Evolutionary conservation across 2,888 invertebrate genomes (phyloP).

Genomic region (Sycophila texana): DNA sequence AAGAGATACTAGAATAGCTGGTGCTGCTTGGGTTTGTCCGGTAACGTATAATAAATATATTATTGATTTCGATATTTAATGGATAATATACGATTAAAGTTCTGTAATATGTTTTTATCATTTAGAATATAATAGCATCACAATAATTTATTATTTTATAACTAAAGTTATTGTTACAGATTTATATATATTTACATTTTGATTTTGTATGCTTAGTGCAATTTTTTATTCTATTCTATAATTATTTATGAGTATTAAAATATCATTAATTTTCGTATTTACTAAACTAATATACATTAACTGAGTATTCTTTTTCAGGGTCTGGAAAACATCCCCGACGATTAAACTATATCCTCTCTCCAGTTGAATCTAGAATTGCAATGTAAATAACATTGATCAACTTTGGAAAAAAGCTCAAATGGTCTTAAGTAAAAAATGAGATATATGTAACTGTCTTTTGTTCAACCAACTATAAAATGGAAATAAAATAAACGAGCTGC

Average conservation of each 20-base stretch:
- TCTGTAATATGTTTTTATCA: not conserved
- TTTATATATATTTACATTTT: not conserved
- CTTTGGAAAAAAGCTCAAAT: not conserved
- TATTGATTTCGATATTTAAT: not conserved
- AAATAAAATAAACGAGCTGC: not conserved
- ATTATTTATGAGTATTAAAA: not conserved
- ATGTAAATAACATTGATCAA: not conserved
- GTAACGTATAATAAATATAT: conserved; percentile 46
- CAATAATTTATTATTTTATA: not conserved
- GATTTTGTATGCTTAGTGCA: not conserved
- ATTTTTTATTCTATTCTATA: too few species aligned
- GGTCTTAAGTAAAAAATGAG: not conserved
- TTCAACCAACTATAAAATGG: conserved; percentile 11
- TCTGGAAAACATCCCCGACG: conserved; percentile 59
- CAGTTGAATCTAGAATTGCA: not conserved
- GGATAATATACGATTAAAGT: not conserved
- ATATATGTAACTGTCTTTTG: not conserved
- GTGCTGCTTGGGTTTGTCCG: conserved; percentile 55
- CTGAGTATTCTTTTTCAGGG: conserved; percentile 54
- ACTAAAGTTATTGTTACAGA: not conserved
- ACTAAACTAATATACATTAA: not conserved
- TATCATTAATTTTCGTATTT: not conserved
- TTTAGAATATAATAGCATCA: not conserved
- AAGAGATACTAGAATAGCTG: conserved; percentile 57
- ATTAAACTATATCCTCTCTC: not conserved